A percentile compares a stretch with the other conserved stretches of the same genome.
Conservation (phyloP, 2,888 invertebrate species). For the Meteorus colon region DNA sequence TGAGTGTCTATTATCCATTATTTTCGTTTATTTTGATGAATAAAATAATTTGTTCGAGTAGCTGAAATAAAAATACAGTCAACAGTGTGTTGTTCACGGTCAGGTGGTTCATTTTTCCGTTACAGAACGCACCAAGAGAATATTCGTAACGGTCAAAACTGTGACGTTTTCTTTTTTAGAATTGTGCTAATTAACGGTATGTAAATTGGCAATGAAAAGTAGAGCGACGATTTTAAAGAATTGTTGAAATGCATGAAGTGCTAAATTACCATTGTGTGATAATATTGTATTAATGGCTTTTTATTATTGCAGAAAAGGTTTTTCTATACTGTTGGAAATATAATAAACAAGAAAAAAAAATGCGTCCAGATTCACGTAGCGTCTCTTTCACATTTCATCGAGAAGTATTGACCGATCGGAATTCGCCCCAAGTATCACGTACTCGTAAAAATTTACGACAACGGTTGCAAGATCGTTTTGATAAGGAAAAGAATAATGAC, state of each 20-base stretch:
- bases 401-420: conserved; percentile 59
- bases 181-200: conserved; percentile 8
- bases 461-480: conserved; percentile 69
- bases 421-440: conserved; percentile 58
- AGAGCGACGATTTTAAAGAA: background rate
- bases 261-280: background rate
- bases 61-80: background rate
- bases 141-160: background rate
- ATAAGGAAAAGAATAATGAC: conserved; percentile 60
- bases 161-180: conserved; percentile 16
- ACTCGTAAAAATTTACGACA: conserved; percentile 62
- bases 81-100: conserved; percentile 10
- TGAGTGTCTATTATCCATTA: background rate
- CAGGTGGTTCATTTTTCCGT: conserved; percentile 21
- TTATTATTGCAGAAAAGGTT: conserved; percentile 16
- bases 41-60: background rate
- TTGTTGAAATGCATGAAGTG: background rate
- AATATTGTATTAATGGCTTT: background rate
- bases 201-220: background rate
- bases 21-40: background rate
- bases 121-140: background rate
- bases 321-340: background rate
- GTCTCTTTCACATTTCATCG: conserved; percentile 71
- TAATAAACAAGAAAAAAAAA: conserved; percentile 48
- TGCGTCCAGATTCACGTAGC: conserved; percentile 71